A percentile compares a stretch with the other conserved stretches of the same genome.
Conservation (phyloP, 2,113 vertebrate genomes). For the Sinocyclocheilus maitianheensis region DNA sequence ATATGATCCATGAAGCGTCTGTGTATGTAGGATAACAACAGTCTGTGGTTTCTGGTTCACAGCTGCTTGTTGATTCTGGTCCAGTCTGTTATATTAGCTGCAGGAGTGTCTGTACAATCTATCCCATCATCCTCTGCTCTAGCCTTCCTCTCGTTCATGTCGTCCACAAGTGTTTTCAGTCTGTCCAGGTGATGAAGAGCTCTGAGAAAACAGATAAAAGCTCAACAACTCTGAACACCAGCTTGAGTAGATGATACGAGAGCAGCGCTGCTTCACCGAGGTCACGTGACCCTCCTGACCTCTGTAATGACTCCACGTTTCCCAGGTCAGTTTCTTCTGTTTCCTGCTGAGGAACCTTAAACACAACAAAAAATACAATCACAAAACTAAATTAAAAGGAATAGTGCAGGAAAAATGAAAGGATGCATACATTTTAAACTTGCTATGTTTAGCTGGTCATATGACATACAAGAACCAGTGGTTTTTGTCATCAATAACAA, state of each 20-base stretch:
- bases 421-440: no score
- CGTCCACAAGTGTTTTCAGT: constrained; percentile 76
- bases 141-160: constrained; percentile 60
- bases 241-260: not conserved
- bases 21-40: not conserved
- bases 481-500: no score
- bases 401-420: no score
- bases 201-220: constrained; percentile 59
- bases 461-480: no score
- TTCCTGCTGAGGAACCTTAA: constrained; percentile 58
- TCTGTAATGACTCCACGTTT: constrained; percentile 74
- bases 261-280: not conserved
- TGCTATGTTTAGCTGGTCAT: no score
- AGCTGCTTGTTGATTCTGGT: not conserved
- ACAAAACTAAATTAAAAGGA: no score
- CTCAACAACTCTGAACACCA: no score
- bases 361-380: no score
- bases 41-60: not conserved
- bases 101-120: not conserved
- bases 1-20: not conserved
- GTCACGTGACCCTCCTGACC: constrained; percentile 62
- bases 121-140: constrained; percentile 12
- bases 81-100: not conserved
- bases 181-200: constrained; percentile 77
- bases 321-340: constrained; percentile 61